Base-by-base conservation (phyloP, 2,113 vertebrate species). In the Alethe diademata region DNA sequence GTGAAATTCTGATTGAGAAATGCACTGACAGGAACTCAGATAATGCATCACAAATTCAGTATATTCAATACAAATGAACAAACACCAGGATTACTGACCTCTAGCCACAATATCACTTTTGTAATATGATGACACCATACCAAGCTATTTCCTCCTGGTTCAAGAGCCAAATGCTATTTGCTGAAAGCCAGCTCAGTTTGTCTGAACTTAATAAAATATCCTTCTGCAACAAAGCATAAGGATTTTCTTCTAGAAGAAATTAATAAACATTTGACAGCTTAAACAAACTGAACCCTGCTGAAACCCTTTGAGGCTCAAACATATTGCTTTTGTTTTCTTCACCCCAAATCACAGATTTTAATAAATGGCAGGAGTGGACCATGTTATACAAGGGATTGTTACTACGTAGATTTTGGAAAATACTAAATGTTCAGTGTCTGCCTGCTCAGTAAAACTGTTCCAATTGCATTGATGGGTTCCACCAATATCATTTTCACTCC, bases 181-280 rank as follows among this genome's bases (percentile, higher is more conserved):
- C 89, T 95, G 56, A 69, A 96, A 93, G 83, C 42, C 86, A 93
- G 78, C 92, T 96, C 65, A 28, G 54, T 95, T 88, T 91, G 75
- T 92, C 91, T 96, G 84, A 95, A 84, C 72, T 95, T 86, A 95
- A 95, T 96, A 96, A 97, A 86, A 94, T 71, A 92, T 36, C 66
- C 90, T 94, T 95, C 81, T 89, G 67, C 61, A 92, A 82, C 17
- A 85, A 88, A 79, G 62, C 23, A 40, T 64, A 88, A 56, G 50
- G 53, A 76, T 83, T 91, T 94, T 76, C 87, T 93, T 95, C 85
- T 91, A 88, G 84, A 73, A 85, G 83, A 96, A 96, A 95, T 95
- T 84, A 88, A 94, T 86, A 96, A 97, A 95, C 80, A 96, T 94
- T 93, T 96, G 92, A 96, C 94, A 95, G 92, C 89, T 84, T 87